phyloP scores from a whole-genome alignment of 2,888 invertebrate genomes.

The Polymixis flavicincta region DNA sequence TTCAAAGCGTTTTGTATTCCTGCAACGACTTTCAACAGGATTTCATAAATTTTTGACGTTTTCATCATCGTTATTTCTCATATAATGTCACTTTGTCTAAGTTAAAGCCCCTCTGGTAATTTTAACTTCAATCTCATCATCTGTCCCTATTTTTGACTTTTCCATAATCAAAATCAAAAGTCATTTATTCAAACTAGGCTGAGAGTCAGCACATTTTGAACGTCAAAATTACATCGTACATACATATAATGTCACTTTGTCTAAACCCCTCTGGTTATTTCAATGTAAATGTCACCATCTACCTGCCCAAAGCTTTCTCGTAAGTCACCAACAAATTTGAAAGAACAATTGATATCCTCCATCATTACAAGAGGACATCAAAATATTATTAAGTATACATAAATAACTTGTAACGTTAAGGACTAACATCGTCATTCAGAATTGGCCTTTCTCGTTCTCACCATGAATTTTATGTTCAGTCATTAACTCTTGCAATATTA shows the following conservation, averaged over 20 bases:
- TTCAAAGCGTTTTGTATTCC: not conserved
- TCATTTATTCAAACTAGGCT: too few relatives aligned
- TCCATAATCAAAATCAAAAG: too few relatives aligned
- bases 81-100: not conserved
- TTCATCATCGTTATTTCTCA: not conserved
- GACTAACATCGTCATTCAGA: not conserved
- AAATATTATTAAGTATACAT: slow-evolving; percentile 5
- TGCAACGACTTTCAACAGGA: not conserved
- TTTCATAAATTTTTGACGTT: not conserved
- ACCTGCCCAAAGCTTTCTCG: too few relatives aligned
- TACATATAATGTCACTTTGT: too few relatives aligned
- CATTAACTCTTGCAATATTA: slow-evolving; percentile 24
- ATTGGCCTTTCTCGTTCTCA: slow-evolving; percentile 14
- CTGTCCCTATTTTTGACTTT: too few relatives aligned
- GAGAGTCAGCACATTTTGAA: too few relatives aligned
- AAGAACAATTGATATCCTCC: not conserved
- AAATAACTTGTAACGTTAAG: not conserved
- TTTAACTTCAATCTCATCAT: not conserved
- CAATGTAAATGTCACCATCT: not conserved
- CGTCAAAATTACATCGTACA: too few relatives aligned
- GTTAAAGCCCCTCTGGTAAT: too few relatives aligned
- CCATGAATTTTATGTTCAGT: slow-evolving; percentile 4
- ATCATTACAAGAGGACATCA: not conserved
- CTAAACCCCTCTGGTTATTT: not conserved
- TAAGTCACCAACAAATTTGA: not conserved